phyloP scores from a whole-genome alignment of 2,797 vertebrate genomes.

The Sphenopsis melanotis region DNA sequence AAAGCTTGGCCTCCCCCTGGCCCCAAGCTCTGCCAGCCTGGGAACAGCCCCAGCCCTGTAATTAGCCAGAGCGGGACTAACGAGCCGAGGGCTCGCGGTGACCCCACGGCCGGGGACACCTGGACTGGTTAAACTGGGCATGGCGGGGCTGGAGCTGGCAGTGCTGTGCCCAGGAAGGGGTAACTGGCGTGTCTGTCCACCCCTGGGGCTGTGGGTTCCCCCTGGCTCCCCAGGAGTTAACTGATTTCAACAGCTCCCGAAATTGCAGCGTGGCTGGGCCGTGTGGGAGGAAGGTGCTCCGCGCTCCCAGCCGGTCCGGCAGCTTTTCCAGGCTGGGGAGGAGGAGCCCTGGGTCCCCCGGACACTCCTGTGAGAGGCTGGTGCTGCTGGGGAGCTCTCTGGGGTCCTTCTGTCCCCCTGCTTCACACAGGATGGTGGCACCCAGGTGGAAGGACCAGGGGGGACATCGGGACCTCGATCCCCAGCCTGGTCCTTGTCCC shows the following conservation, averaged over 20 bases:
- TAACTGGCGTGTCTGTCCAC: rapidly evolving
- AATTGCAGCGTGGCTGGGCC: neutral
- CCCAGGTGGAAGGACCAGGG: neutral
- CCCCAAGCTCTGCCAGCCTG: neutral
- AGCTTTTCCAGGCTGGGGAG: neutral
- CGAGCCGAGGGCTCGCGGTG: neutral
- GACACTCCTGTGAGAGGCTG: neutral
- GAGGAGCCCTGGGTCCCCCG: neutral
- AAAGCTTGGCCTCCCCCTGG: neutral
- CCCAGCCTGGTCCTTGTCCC: neutral
- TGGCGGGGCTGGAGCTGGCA: rapidly evolving
- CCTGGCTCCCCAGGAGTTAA: neutral
- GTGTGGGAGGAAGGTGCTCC: neutral
- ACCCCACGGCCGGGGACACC: neutral
- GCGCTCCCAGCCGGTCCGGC: neutral
- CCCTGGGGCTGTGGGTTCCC: neutral
- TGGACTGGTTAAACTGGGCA: neutral
- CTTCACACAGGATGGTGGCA: rapidly evolving
- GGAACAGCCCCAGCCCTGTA: neutral
- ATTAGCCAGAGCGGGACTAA: neutral
- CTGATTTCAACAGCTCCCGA: neutral
- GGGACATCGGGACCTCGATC: rapidly evolving
- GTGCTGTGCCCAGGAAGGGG: neutral
- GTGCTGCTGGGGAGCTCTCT: neutral
- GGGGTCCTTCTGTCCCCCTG: too few relatives aligned